A percentile compares a stretch with the other conserved stretches of the same genome.
Evolutionary conservation across 2,888 invertebrate species (phyloP).

Genomic region (Ectobius pallidus): DNA sequence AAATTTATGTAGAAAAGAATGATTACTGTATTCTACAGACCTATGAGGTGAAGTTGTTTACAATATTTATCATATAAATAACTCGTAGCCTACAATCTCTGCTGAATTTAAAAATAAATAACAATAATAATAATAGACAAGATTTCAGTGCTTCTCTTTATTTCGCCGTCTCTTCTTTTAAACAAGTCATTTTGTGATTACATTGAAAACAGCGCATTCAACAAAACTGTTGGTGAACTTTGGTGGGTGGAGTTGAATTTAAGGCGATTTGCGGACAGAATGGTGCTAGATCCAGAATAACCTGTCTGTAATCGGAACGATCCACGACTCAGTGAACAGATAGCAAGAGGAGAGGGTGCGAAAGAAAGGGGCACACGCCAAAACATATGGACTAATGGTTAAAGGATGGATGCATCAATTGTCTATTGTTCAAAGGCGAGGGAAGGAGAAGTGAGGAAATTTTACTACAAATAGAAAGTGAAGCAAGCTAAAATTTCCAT

Average conservation of each 20-base stretch:
- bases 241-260: constrained; percentile 28
- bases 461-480: not conserved
- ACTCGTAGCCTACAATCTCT: too few species aligned
- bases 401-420: not conserved
- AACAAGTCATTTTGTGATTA: constrained; percentile 19
- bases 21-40: too few species aligned
- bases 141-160: not conserved
- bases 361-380: not conserved
- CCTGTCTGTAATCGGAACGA: constrained; percentile 15
- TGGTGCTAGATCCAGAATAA: constrained; percentile 16
- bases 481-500: not conserved
- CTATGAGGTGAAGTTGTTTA: too few species aligned
- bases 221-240: constrained; percentile 12
- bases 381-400: not conserved
- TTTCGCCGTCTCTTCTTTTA: not conserved
- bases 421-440: not conserved
- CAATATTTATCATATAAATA: too few species aligned
- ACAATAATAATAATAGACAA: too few species aligned
- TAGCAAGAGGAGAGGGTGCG: not conserved
- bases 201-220: constrained; percentile 33
- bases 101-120: too few species aligned
- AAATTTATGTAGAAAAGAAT: too few species aligned
- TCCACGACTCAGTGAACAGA: constrained; percentile 17
- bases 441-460: not conserved
- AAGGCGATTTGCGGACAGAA: constrained; percentile 19